Evolutionary conservation across 2,113 vertebrate genomes (phyloP).

Genomic region (Thoracochromis brauschi): DNA sequence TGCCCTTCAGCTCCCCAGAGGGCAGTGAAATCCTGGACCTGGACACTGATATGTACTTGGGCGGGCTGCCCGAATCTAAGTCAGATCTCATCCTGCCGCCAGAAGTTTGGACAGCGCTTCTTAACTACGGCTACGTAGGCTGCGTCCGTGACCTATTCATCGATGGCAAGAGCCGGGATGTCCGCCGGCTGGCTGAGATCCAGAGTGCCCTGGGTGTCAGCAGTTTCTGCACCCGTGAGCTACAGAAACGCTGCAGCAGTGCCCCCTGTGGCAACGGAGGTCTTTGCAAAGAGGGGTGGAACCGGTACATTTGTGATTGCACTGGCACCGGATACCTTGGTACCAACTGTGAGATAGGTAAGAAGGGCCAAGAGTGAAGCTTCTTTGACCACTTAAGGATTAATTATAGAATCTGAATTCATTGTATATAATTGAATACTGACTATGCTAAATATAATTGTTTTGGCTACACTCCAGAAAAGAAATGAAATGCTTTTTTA

Average conservation of each 20-base stretch:
- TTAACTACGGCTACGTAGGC: slow-evolving; percentile 87
- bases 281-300: slow-evolving; percentile 88
- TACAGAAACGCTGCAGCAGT: slow-evolving; percentile 79
- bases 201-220: slow-evolving; percentile 77
- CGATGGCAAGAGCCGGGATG: slow-evolving; percentile 85
- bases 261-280: slow-evolving; percentile 81
- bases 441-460: not conserved
- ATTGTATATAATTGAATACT: not conserved
- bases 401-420: not conserved
- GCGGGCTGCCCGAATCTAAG: slow-evolving; percentile 80
- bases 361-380: not conserved
- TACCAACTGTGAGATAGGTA: slow-evolving; percentile 82
- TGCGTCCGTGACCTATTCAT: slow-evolving; percentile 90
- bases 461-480: not conserved
- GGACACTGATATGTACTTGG: slow-evolving; percentile 86
- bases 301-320: slow-evolving; percentile 89
- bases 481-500: not conserved
- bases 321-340: slow-evolving; percentile 85
- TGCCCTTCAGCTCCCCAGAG: slow-evolving; percentile 85
- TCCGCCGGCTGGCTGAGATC: slow-evolving; percentile 80
- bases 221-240: slow-evolving; percentile 86
- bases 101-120: slow-evolving; percentile 87
- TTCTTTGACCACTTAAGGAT: not conserved
- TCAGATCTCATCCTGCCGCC: slow-evolving; percentile 80
- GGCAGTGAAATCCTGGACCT: slow-evolving; percentile 89